Conservation (phyloP, 1,140 invertebrate species). For the Anagrus nilaparvatae region DNA sequence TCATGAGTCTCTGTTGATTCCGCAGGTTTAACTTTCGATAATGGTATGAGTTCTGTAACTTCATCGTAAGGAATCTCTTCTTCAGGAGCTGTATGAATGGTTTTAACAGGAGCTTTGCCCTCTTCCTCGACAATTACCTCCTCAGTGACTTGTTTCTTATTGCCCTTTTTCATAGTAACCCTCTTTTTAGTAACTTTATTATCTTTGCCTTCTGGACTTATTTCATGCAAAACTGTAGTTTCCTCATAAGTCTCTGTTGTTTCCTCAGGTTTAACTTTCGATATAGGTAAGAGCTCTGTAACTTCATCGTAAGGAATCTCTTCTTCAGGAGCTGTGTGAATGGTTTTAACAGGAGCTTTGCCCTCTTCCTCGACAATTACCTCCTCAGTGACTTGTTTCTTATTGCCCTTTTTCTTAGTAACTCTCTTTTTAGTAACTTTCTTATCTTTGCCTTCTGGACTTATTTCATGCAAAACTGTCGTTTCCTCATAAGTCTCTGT, state of each 20-base stretch:
- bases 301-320: slow-evolving; percentile 16
- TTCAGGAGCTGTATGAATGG: slow-evolving; percentile 22
- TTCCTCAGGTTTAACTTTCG: slow-evolving; percentile 3
- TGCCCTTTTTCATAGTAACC: slow-evolving; percentile 14
- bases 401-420: slow-evolving; percentile 23
- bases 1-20: too few relatives aligned
- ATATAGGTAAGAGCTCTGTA: background rate
- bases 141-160: slow-evolving; percentile 14
- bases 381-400: slow-evolving; percentile 39
- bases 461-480: slow-evolving; percentile 9
- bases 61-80: slow-evolving; percentile 14
- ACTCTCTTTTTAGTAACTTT: slow-evolving; percentile 25
- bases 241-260: slow-evolving; percentile 9
- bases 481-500: slow-evolving; percentile 12
- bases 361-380: slow-evolving; percentile 32
- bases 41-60: background rate
- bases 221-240: slow-evolving; percentile 17
- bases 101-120: slow-evolving; percentile 21
- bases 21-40: too few relatives aligned
- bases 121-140: slow-evolving; percentile 22
- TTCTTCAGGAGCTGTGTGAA: slow-evolving; percentile 17
- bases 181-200: slow-evolving; percentile 18
- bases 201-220: slow-evolving; percentile 16
- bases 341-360: slow-evolving; percentile 19
- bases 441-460: slow-evolving; percentile 9